Evolutionary conservation across 1,140 invertebrate genomes (phyloP), one percentile per base, ranked within the genome.

Genomic region (Aethina tumida): DNA sequence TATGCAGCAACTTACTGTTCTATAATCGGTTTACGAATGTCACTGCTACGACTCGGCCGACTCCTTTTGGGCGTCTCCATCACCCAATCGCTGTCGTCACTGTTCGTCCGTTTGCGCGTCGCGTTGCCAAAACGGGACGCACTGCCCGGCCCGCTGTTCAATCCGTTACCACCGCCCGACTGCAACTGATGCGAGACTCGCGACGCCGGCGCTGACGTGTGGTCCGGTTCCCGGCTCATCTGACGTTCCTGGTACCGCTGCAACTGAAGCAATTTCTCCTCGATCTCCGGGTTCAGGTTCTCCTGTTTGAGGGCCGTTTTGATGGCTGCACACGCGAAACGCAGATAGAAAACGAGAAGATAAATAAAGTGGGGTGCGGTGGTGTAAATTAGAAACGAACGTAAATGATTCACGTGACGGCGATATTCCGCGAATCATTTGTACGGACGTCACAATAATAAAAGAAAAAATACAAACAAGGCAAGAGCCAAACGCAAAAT

Each of bases 211-310:
- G 47, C 40, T 0, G 59, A 46, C 57, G 42, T 10, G 52, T 57
- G 28, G 39, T 63, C 51, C 32, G 52, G 51, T 43, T 65, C 60
- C 24, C 65, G 63, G 45, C 80, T 80, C 73, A 79, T 85, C 49
- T 83, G 79, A 39, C 77, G 78, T 52, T 87, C 84, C 49, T 89
- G 85, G 53, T 91, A 88, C 18, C 83, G 74, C 59, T 92, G 89
- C 43, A 92, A 68, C 46, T 88, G 85, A 3, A 93, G 65, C 13
- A 95, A 59, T 57, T 94, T 94, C 46, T 93, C 89, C 60, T 94
- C 88, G 29, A 94, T 88, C 62, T 94, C 90, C 1, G 90, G 89
- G 60, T 89, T 87, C 8, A 93, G 65, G 59, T 91, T 90, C 53
- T 86, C 83, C 59, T 84, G 81, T 58, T 84, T 85, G 21, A 90